Evolutionary conservation across 2,888 invertebrate genomes (phyloP), one percentile per base, ranked within the genome.

Genomic region (Achlya flavicornis): DNA sequence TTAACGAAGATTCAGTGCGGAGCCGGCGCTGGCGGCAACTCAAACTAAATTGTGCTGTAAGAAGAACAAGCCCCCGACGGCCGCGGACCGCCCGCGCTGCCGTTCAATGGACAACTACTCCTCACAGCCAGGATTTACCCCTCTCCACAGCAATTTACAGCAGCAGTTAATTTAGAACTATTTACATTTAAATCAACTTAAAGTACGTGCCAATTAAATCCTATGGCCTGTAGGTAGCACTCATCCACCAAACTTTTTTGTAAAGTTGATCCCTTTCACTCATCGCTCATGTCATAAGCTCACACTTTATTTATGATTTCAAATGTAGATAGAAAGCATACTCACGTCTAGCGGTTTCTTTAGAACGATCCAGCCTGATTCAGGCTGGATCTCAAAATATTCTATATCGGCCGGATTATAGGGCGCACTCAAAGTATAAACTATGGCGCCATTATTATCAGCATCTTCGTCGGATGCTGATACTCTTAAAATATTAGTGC

Each of bases 401-500:
- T 98, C 98, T 83, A 98, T 95, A 90, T 98, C 98, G 63, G 96
- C 96, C 12, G 97, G 96, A 88, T 98, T 98, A 80, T 96, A 97
- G 1, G 98, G 97, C 57, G 98, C 97, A 79, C 97, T 98, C 78
- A 99, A 92, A 58, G 98, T 97, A 87, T 98, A 99, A 16, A 97
- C 96, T 82, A 99, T 98, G 64, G 98, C 98, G 33, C 99, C 98
- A 89, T 99, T 99, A 88, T 98, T 97, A 84, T 99, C 99, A 46
- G 98, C 98, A 94, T 99, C 99, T 91, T 98, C 98, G 87, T 98
- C 98, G 58, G 98, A 98, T 68, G 99, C 98, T 19, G 98, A 99
- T 38, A 99, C 98, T 83, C 98, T 95, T 72, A 98, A 94, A 78
- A 98, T 98, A 88, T 98, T 98, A 33, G 98, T 98, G 71, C 98